Evolutionary conservation across 2,797 vertebrate species (phyloP).

Genomic region (Falco biarmicus): DNA sequence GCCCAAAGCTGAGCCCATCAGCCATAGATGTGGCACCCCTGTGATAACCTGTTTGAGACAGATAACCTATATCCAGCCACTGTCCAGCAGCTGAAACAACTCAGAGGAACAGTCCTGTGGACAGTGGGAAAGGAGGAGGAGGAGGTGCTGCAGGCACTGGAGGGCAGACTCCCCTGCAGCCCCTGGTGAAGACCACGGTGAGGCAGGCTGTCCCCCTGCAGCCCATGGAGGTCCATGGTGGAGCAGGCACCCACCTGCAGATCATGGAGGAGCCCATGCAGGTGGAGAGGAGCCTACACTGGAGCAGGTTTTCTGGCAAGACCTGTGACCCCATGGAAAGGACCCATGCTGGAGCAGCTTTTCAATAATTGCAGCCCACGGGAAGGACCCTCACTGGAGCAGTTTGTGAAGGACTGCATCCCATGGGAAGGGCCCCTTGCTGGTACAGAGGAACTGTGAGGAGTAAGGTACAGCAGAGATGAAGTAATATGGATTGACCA

Average conservation of each 20-base stretch:
- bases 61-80: too few species aligned
- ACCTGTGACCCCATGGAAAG: neutral
- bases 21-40: neutral
- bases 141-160: too few species aligned
- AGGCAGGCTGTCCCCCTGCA: neutral
- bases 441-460: neutral
- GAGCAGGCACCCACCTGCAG: neutral
- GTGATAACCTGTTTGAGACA: too few species aligned
- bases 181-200: neutral
- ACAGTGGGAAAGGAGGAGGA: neutral
- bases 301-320: neutral
- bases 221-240: neutral
- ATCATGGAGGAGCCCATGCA: fast-evolving
- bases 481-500: neutral
- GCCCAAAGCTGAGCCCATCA: neutral
- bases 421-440: too few species aligned
- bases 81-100: neutral
- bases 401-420: too few species aligned
- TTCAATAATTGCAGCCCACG: neutral
- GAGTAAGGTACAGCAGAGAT: neutral
- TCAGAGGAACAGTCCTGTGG: neutral
- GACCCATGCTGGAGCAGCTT: neutral
- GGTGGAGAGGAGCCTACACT: neutral
- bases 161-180: neutral
- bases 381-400: neutral